A percentile compares a stretch with the other conserved stretches of the same genome.
Evolutionary conservation across 2,797 vertebrate genomes (phyloP).

Genomic region (Sebastes steindachneri): DNA sequence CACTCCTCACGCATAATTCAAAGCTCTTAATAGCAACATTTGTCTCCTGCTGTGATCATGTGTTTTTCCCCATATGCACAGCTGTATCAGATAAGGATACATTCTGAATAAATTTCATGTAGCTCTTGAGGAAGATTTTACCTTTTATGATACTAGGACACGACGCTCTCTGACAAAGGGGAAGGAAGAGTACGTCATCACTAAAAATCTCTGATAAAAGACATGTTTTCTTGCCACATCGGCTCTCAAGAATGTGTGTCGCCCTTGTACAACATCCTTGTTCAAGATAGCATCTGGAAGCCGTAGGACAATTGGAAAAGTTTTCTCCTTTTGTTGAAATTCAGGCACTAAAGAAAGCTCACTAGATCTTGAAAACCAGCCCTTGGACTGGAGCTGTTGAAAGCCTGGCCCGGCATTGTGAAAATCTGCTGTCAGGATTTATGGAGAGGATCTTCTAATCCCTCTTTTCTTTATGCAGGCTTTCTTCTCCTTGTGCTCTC

Average conservation of each 20-base stretch:
- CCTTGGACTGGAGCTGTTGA: conserved; percentile 24
- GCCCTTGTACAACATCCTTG: background rate
- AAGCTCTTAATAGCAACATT: background rate
- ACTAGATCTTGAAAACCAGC: conserved; percentile 26
- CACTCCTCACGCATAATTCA: background rate
- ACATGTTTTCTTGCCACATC: background rate
- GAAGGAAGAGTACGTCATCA: background rate
- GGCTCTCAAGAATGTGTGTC: background rate
- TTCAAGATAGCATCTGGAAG: conserved; percentile 1
- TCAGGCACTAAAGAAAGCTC: background rate
- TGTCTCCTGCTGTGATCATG: background rate
- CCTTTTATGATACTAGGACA: background rate
- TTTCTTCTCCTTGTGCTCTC: conserved; percentile 31
- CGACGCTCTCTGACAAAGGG: background rate
- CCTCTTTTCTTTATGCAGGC: conserved; percentile 52
- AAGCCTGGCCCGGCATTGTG: conserved; percentile 30
- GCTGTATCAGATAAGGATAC: background rate
- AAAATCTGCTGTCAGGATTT: conserved; percentile 66
- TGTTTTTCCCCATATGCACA: background rate
- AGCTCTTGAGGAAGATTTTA: background rate
- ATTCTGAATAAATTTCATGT: background rate
- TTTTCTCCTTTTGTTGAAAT: conserved; percentile 1
- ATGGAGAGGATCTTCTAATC: conserved; percentile 67
- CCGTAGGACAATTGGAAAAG: background rate
- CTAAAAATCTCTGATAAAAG: background rate